phyloP scores from a whole-genome alignment of 2,888 invertebrate species.

The Mythimna albipuncta region DNA sequence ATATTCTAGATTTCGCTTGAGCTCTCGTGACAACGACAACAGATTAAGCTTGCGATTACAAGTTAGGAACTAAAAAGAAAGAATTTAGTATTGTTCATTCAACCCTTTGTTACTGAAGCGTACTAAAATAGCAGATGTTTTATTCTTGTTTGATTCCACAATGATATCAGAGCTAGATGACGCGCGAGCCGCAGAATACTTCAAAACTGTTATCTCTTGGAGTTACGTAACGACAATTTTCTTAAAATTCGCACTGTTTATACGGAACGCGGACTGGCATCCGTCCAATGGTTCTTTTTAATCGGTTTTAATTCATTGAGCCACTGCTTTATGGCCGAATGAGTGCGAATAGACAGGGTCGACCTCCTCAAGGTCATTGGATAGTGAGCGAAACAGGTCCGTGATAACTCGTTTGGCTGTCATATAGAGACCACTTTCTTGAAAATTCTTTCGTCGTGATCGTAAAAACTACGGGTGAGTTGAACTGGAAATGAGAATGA shows the following conservation, averaged over 20 bases:
- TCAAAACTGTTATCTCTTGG: conserved; percentile 66
- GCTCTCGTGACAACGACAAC: conserved; percentile 11
- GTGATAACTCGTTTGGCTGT: conserved; percentile 63
- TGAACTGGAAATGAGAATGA: conserved; percentile 16
- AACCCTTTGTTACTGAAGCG: conserved; percentile 18
- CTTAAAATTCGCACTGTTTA: conserved; percentile 88
- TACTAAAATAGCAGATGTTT: conserved; percentile 48
- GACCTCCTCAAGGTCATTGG: conserved; percentile 86
- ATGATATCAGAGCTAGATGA: conserved; percentile 55
- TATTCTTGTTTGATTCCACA: conserved; percentile 41
- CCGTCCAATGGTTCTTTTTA: conserved; percentile 87
- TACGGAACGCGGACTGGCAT: conserved; percentile 85
- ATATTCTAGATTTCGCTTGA: conserved; percentile 1
- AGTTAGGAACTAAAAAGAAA: conserved; percentile 1
- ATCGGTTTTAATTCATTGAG: conserved; percentile 88
- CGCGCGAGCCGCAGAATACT: conserved; percentile 59
- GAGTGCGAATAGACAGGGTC: conserved; percentile 81
- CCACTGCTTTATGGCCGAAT: conserved; percentile 84
- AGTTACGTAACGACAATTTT: conserved; percentile 85
- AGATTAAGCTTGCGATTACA: conserved; percentile 6
- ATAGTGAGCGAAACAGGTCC: conserved; percentile 72
- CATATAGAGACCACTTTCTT: conserved; percentile 66
- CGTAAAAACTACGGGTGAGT: conserved; percentile 15
- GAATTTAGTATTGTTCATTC: conserved; percentile 18
- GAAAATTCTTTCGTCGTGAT: conserved; percentile 52